Conservation (phyloP, 2,888 invertebrate species). For the Aleiodes leptofemur region DNA sequence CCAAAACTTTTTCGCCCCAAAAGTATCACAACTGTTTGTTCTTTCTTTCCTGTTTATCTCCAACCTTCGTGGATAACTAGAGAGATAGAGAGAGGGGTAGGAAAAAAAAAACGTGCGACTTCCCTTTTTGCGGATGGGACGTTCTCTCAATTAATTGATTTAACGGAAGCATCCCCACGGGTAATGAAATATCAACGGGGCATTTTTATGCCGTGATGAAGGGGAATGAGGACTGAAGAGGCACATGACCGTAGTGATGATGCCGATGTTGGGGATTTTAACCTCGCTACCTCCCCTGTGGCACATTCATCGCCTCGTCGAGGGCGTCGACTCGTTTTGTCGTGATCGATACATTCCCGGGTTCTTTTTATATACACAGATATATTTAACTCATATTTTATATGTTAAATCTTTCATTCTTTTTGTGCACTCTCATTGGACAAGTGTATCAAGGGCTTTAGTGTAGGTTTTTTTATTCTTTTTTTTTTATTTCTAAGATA, state of each 20-base stretch:
- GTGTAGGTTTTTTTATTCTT: too few relatives aligned
- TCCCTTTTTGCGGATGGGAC: too few relatives aligned
- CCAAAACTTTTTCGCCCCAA: too few relatives aligned
- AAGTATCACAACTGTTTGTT: too few relatives aligned
- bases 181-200: conserved; percentile 4
- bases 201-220: too few relatives aligned
- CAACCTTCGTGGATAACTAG: too few relatives aligned
- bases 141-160: conserved; percentile 1
- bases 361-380: not conserved
- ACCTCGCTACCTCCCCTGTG: conserved; percentile 39
- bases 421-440: not conserved
- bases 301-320: conserved; percentile 43
- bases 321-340: conserved; percentile 48
- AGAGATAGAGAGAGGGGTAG: too few relatives aligned
- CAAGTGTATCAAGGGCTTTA: too few relatives aligned
- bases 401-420: conserved; percentile 14
- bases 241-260: conserved; percentile 8
- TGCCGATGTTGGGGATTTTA: conserved; percentile 42
- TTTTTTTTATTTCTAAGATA: too few relatives aligned
- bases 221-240: not conserved
- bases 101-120: too few relatives aligned
- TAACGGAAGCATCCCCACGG: not conserved
- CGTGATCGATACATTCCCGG: conserved; percentile 46
- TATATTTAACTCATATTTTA: not conserved
- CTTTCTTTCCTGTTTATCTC: too few relatives aligned